A percentile compares a stretch with the other conserved stretches of the same genome.
Evolutionary conservation across 2,888 invertebrate species (phyloP).

Genomic region (Tetragnatha montana): DNA sequence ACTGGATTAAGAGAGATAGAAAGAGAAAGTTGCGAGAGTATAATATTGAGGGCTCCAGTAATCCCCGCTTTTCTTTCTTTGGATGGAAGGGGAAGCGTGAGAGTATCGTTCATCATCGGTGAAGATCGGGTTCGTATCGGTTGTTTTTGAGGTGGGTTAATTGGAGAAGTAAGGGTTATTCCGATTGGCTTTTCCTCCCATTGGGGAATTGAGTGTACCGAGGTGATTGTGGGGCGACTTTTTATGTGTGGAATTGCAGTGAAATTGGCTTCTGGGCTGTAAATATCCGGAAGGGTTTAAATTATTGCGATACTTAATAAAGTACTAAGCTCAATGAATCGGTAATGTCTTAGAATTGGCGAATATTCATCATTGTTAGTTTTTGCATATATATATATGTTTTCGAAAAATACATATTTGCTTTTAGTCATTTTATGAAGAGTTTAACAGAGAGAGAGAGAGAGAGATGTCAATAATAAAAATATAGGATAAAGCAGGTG

Average conservation of each 20-base stretch:
- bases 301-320: no score
- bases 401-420: no score
- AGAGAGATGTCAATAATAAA: no score
- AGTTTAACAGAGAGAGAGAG: no score
- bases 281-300: no score
- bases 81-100: background rate
- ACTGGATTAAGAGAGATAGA: conserved; percentile 17
- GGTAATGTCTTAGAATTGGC: no score
- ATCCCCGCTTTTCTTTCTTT: background rate
- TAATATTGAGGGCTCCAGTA: background rate
- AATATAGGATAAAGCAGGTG: no score
- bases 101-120: background rate
- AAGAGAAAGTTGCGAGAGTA: background rate
- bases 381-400: no score
- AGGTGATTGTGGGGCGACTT: background rate
- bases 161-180: background rate
- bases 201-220: background rate
- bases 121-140: background rate
- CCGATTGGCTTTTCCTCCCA: background rate
- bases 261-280: background rate
- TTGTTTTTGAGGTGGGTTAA: background rate
- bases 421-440: no score
- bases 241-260: background rate
- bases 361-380: no score
- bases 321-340: no score